Evolutionary conservation across 2,113 vertebrate genomes (phyloP).

Genomic region (Sciurus niger): DNA sequence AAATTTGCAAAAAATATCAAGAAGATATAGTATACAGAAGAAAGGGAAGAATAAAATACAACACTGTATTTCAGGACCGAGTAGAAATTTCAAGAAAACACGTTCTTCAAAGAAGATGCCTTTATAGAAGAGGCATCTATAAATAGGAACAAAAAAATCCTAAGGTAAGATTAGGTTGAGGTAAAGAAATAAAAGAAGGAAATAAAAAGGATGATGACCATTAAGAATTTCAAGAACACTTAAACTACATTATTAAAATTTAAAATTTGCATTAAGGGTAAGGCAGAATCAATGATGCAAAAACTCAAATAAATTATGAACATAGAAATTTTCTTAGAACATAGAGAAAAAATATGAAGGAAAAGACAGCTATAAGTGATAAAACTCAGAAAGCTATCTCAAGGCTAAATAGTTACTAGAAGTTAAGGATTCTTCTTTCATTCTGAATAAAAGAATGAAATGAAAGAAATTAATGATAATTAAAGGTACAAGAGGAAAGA

Average conservation of each 20-base stretch:
- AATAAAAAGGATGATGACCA: neutral
- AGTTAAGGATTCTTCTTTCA: no score
- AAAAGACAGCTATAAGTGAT: neutral
- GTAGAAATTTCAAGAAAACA: constrained; percentile 37
- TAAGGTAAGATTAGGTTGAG: neutral
- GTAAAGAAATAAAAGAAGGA: neutral
- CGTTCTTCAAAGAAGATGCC: no score
- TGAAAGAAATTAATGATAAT: constrained; percentile 22
- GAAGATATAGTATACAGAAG: neutral
- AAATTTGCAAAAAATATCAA: constrained; percentile 11
- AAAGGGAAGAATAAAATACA: neutral
- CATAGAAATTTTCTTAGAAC: neutral
- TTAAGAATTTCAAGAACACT: neutral
- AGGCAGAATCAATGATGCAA: neutral
- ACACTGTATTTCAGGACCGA: neutral
- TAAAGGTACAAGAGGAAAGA: neutral
- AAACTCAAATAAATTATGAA: neutral
- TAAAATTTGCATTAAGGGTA: neutral
- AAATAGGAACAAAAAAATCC: neutral
- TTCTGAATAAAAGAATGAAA: neutral
- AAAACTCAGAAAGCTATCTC: neutral
- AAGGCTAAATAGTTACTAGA: neutral
- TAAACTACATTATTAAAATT: constrained; percentile 22
- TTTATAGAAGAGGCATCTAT: neutral
- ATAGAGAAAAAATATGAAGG: neutral